These are phyloP conservation scores for Autographa pulchrina DNA, from an alignment of 2,888 invertebrate species.

Conservation along the genomic window DNA sequence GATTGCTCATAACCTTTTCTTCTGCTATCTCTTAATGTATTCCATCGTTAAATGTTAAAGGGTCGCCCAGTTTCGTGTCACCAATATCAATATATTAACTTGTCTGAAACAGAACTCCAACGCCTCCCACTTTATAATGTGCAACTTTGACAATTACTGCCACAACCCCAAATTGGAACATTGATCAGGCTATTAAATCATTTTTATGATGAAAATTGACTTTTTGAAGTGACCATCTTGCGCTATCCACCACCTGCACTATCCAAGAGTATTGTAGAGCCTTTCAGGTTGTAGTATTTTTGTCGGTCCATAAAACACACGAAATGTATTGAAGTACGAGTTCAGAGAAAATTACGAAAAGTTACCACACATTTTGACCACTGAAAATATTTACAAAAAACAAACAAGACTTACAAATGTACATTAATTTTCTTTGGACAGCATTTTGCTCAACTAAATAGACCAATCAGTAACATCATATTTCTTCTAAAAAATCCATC, in stretches of 20 bases:
- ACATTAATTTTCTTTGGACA: not conserved
- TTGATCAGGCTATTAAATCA: conserved; percentile 1
- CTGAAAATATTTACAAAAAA: too few relatives aligned
- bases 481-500: not conserved
- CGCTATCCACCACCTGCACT: not conserved
- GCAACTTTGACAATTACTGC: conserved; percentile 40
- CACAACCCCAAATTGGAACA: conserved; percentile 36
- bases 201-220: not conserved
- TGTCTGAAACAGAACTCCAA: conserved; percentile 19
- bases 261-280: not conserved
- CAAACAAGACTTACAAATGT: not conserved
- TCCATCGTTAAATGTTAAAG: conserved; percentile 4
- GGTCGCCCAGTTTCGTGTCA: not conserved
- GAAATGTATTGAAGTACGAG: too few relatives aligned
- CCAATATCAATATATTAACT: conserved; percentile 6
- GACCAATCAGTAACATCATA: not conserved
- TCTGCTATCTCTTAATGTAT: conserved; percentile 5
- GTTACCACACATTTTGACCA: too few relatives aligned
- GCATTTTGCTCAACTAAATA: not conserved
- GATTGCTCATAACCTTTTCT: not conserved
- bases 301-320: too few relatives aligned
- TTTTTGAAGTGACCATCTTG: not conserved
- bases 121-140: conserved; percentile 41
- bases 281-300: too few relatives aligned
- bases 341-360: too few relatives aligned